A percentile compares a stretch with the other conserved stretches of the same genome.
Evolutionary conservation across 2,113 vertebrate species (phyloP).

Genomic region (Anas platyrhynchos): DNA sequence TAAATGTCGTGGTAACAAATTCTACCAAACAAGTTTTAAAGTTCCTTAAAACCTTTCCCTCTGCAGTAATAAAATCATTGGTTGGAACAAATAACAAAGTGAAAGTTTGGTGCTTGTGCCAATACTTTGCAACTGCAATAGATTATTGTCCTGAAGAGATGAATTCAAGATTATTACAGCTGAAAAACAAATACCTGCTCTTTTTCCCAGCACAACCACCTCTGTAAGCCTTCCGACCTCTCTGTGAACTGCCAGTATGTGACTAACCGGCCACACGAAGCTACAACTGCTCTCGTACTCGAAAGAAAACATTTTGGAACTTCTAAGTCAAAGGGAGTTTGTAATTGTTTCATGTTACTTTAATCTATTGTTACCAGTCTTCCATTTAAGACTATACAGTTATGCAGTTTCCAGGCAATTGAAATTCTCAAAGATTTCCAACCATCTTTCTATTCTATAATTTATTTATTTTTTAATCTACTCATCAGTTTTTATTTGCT

Average conservation of each 20-base stretch:
- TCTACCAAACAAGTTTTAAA: neutral
- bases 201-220: neutral
- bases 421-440: neutral
- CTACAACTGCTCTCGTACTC: neutral
- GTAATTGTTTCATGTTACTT: neutral
- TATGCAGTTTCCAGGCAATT: neutral
- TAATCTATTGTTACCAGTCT: neutral
- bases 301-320: neutral
- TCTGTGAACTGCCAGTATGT: neutral
- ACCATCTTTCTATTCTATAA: neutral
- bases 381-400: neutral
- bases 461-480: neutral
- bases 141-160: neutral
- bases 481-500: neutral
- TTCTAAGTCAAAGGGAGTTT: neutral
- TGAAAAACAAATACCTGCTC: neutral
- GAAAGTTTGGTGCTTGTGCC: neutral
- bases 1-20: neutral
- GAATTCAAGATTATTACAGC: neutral
- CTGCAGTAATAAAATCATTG: neutral
- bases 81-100: neutral
- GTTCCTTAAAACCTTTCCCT: neutral
- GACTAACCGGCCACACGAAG: neutral
- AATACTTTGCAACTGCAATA: neutral
- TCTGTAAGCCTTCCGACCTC: neutral